Percentiles rank a stretch among this genome's conserved stretches.
phyloP scores from a whole-genome alignment of 2,113 vertebrate genomes.

The Bothrops jararaca region DNA sequence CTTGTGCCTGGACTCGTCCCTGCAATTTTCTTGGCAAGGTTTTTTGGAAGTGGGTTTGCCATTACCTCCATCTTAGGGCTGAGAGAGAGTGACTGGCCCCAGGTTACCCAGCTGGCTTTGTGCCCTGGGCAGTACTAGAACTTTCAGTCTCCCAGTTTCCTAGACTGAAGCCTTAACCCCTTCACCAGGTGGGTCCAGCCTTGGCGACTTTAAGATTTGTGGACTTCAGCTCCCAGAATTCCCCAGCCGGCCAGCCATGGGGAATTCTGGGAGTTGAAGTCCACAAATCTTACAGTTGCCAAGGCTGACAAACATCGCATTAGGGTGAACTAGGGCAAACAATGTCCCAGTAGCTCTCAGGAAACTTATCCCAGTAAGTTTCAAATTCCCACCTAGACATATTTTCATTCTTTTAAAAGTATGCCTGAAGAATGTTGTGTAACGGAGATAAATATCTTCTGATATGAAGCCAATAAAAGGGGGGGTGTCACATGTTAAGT shows the following conservation, averaged over 20 bases:
- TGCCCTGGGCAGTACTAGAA: background rate
- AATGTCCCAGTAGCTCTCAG: background rate
- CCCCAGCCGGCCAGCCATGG: too few relatives aligned
- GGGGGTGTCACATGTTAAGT: background rate
- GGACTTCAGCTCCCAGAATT: background rate
- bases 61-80: background rate
- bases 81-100: background rate
- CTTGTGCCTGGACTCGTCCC: background rate
- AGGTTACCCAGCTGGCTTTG: background rate
- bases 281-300: background rate
- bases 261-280: background rate
- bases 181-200: background rate
- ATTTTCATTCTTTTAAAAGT: slow-evolving; percentile 35
- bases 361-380: background rate
- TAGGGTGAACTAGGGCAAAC: background rate
- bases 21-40: background rate
- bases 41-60: background rate
- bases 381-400: background rate
- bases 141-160: background rate
- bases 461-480: slow-evolving; percentile 51
- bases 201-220: background rate
- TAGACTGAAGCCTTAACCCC: background rate
- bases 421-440: slow-evolving; percentile 28
- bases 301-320: background rate
- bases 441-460: slow-evolving; percentile 41